phyloP scores from a whole-genome alignment of 2,113 vertebrate genomes.

The Callithrix jacchus region DNA sequence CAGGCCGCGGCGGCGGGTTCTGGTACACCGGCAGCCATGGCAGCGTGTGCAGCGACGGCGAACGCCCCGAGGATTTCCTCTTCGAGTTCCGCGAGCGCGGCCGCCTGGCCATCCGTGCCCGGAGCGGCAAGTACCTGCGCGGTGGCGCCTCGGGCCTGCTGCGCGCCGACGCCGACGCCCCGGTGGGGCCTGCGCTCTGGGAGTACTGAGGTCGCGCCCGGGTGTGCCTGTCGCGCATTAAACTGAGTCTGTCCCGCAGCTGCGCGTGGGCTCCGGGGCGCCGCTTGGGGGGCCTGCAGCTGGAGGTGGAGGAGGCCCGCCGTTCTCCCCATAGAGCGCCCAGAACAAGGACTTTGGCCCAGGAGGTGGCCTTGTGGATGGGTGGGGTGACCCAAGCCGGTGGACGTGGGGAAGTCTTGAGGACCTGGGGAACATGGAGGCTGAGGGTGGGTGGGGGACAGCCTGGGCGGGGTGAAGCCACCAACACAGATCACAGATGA shows the following conservation, averaged over 20 bases:
- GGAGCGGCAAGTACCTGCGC: constrained; percentile 92
- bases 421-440: neutral
- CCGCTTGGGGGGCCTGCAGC: neutral
- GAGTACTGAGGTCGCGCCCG: constrained; percentile 87
- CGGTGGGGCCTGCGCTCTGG: constrained; percentile 90
- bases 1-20: constrained; percentile 92
- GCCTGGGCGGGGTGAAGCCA: neutral
- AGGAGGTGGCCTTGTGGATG: neutral
- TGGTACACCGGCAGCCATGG: constrained; percentile 93
- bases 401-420: neutral
- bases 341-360: too few species aligned
- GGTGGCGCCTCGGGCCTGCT: constrained; percentile 94
- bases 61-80: constrained; percentile 94
- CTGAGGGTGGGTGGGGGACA: neutral
- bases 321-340: neutral
- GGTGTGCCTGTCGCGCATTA: neutral
- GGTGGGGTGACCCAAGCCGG: too few species aligned
- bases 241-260: neutral
- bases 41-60: constrained; percentile 91
- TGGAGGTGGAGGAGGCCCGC: neutral
- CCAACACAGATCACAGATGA: too few species aligned
- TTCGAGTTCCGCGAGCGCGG: constrained; percentile 94
- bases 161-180: constrained; percentile 87
- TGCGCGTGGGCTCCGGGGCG: neutral
- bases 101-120: constrained; percentile 91